These are phyloP conservation scores for Chymomyza costata DNA, from an alignment of 1,140 invertebrate species.

Conservation along the genomic window DNA sequence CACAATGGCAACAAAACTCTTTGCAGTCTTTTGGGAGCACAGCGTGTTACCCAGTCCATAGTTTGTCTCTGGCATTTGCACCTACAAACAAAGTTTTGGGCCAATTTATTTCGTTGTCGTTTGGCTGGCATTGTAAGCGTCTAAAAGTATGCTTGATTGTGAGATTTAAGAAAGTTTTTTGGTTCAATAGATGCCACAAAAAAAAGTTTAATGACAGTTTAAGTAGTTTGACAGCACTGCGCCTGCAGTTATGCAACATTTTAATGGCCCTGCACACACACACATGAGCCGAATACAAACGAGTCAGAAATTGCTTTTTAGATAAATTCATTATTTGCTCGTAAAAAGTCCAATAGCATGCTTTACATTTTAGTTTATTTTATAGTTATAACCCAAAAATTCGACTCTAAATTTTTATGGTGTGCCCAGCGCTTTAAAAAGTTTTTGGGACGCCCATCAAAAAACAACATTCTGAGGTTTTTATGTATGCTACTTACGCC, in stretches of 20 bases:
- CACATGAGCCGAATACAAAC: too few species aligned
- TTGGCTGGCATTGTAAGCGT: conserved; percentile 18
- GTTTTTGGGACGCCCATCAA: conserved; percentile 56
- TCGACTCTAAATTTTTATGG: background rate
- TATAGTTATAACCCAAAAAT: too few species aligned
- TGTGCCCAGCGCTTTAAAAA: conserved; percentile 3
- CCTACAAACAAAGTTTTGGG: conserved; percentile 55
- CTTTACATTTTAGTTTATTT: conserved; percentile 31
- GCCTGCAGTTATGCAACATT: conserved; percentile 13
- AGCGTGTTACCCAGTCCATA: conserved; percentile 8
- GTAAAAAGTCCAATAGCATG: conserved; percentile 24
- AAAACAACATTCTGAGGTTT: too few species aligned
- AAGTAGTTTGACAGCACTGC: conserved; percentile 58
- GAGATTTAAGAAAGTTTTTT: conserved; percentile 21
- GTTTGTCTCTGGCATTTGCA: conserved; percentile 54
- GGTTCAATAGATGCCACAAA: conserved; percentile 46
- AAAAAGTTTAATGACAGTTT: conserved; percentile 75
- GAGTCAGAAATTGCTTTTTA: too few species aligned
- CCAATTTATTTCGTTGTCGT: conserved; percentile 46
- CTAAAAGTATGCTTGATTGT: conserved; percentile 22
- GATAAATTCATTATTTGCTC: conserved; percentile 34
- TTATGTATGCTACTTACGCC: too few species aligned
- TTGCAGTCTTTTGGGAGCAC: too few species aligned
- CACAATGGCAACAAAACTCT: conserved; percentile 46
- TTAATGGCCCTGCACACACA: too few species aligned